phyloP scores from a whole-genome alignment of 2,888 invertebrate species.

The Sphaerophoria taeniata region DNA sequence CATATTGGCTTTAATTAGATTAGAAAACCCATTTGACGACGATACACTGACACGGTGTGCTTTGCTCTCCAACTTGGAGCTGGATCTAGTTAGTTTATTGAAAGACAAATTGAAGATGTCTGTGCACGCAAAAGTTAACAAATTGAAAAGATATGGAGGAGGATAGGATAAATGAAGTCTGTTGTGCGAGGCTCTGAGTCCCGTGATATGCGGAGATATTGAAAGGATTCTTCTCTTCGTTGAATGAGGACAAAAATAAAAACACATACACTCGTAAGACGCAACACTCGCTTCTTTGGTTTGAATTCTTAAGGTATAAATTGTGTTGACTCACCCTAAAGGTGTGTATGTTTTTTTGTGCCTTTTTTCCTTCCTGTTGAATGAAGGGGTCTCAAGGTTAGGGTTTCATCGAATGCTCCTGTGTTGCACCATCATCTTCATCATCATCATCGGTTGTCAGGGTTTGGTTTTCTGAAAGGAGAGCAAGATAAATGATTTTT shows the following conservation, averaged over 20 bases:
- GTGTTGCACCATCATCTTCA: not conserved
- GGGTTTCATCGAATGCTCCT: constrained; percentile 48
- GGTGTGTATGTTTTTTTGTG: constrained; percentile 23
- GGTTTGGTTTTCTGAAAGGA: constrained; percentile 16
- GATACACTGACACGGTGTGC: constrained; percentile 11
- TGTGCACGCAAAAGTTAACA: constrained; percentile 73
- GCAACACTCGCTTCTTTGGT: not conserved
- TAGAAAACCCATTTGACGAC: constrained; percentile 43
- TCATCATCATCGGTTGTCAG: constrained; percentile 32
- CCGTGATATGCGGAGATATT: constrained; percentile 26
- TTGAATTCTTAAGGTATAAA: constrained; percentile 20
- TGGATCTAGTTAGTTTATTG: constrained; percentile 72
- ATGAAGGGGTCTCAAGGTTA: constrained; percentile 18
- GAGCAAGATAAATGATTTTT: constrained; percentile 70
- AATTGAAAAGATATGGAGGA: constrained; percentile 60
- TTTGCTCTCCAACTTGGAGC: constrained; percentile 13
- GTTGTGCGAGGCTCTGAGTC: not conserved
- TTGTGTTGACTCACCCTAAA: constrained; percentile 61
- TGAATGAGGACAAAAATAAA: not conserved
- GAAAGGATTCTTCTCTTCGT: constrained; percentile 54
- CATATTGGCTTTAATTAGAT: constrained; percentile 70
- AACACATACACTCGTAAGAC: not conserved
- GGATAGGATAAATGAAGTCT: constrained; percentile 19
- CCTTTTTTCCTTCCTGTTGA: not conserved
- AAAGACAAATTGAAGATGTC: constrained; percentile 73